Evolutionary conservation across 2,113 vertebrate species (phyloP).

Genomic region (Elachura formosa): DNA sequence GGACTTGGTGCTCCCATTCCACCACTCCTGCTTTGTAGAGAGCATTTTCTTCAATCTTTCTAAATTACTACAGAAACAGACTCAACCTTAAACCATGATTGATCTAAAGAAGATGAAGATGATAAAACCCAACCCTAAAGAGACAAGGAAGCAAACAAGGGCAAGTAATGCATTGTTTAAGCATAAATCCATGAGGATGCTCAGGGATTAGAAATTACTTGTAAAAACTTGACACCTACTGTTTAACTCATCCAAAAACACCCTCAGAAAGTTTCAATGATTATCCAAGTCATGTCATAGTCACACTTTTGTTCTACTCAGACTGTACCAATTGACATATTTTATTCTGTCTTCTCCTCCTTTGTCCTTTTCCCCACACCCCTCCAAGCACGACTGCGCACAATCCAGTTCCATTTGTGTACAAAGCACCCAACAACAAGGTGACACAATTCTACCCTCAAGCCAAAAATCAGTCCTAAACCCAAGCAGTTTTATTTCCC

Average conservation of each 20-base stretch:
- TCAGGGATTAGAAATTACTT: background rate
- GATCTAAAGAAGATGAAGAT: background rate
- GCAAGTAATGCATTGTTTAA: background rate
- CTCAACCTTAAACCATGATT: fast-evolving
- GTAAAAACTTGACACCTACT: background rate
- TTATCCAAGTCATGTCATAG: background rate
- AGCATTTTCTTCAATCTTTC: background rate
- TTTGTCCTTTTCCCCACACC: background rate
- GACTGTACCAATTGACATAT: background rate
- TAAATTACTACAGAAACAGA: background rate
- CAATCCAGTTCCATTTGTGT: background rate
- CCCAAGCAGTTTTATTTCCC: background rate
- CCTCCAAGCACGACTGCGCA: background rate
- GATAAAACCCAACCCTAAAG: background rate
- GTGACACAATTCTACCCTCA: background rate
- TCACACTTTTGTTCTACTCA: background rate
- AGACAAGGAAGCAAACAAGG: background rate
- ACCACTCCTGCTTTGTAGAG: background rate
- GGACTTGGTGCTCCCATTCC: background rate
- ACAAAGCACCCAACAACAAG: background rate
- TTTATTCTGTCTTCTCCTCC: background rate
- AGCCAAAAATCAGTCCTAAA: background rate
- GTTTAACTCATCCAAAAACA: fast-evolving
- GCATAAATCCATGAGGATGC: background rate
- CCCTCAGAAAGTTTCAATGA: background rate